phyloP scores from a whole-genome alignment of 2,113 vertebrate species.

The Naja naja region DNA sequence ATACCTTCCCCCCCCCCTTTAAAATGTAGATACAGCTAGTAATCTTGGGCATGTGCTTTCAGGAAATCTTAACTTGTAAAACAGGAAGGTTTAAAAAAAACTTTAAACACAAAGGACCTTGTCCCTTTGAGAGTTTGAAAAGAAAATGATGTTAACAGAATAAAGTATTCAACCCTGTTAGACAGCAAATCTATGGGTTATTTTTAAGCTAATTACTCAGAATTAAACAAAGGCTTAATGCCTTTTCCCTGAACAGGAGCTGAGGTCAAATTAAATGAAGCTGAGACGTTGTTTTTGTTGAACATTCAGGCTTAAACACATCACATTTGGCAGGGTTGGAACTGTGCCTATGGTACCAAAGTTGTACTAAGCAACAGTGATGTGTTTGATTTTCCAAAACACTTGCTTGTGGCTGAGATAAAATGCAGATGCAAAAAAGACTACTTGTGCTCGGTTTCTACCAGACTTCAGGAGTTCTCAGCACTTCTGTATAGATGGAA shows the following conservation, averaged over 20 bases:
- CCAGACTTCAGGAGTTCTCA: background rate
- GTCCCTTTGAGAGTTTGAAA: constrained; percentile 13
- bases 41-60: constrained; percentile 23
- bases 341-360: background rate
- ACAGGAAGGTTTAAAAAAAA: background rate
- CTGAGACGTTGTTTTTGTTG: constrained; percentile 16
- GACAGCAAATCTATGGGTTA: constrained; percentile 32
- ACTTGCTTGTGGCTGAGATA: background rate
- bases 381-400: constrained; percentile 3
- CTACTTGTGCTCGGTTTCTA: constrained; percentile 8
- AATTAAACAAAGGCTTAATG: constrained; percentile 41
- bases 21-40: constrained; percentile 8
- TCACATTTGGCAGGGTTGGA: fast-evolving
- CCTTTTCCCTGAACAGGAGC: constrained; percentile 28
- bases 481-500: constrained; percentile 26
- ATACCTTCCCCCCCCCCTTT: constrained; percentile 30
- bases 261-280: constrained; percentile 16
- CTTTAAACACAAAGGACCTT: background rate
- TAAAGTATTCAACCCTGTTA: constrained; percentile 22
- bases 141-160: constrained; percentile 14
- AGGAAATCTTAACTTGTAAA: constrained; percentile 15
- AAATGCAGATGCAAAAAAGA: constrained; percentile 33
- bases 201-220: constrained; percentile 51
- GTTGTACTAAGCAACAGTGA: fast-evolving
- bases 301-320: background rate